Percentiles rank a stretch among this genome's conserved stretches.
phyloP scores from a whole-genome alignment of 1,140 invertebrate genomes.

The Myzus persicae region DNA sequence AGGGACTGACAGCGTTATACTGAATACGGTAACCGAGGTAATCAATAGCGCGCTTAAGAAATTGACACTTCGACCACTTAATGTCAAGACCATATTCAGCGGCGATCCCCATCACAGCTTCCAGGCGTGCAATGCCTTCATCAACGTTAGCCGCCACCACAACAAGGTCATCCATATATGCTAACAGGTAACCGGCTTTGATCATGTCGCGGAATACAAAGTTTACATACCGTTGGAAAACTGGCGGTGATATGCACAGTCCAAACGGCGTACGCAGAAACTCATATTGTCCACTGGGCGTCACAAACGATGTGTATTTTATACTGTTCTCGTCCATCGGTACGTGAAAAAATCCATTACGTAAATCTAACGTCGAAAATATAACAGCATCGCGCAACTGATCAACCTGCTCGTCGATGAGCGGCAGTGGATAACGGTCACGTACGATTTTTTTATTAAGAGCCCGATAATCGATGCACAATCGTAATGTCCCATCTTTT shows the following conservation, averaged over 20 bases:
- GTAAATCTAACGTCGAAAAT: not conserved
- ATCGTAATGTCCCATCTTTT: constrained; percentile 64
- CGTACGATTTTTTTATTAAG: not conserved
- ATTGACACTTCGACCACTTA: constrained; percentile 33
- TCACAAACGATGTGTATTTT: constrained; percentile 66
- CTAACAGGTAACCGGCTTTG: constrained; percentile 52
- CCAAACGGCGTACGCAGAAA: too few relatives aligned
- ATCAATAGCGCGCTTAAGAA: not conserved
- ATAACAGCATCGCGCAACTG: constrained; percentile 59
- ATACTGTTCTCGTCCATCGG: constrained; percentile 62
- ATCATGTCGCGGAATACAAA: constrained; percentile 61
- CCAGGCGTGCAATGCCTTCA: not conserved
- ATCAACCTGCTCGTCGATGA: constrained; percentile 12
- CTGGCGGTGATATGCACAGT: constrained; percentile 64
- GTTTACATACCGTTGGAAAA: constrained; percentile 66
- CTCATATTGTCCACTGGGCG: constrained; percentile 65
- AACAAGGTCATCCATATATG: constrained; percentile 27
- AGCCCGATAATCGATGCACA: constrained; percentile 37
- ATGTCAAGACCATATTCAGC: not conserved
- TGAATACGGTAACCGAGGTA: not conserved
- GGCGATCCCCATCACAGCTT: not conserved
- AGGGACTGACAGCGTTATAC: not conserved
- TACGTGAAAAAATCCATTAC: not conserved
- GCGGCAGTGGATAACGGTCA: not conserved
- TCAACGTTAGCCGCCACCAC: not conserved